Percentiles rank a stretch among this genome's conserved stretches.
These are phyloP conservation scores for Gorsachius goisagi DNA, from an alignment of 2,113 vertebrate genomes.

Conservation along the genomic window DNA sequence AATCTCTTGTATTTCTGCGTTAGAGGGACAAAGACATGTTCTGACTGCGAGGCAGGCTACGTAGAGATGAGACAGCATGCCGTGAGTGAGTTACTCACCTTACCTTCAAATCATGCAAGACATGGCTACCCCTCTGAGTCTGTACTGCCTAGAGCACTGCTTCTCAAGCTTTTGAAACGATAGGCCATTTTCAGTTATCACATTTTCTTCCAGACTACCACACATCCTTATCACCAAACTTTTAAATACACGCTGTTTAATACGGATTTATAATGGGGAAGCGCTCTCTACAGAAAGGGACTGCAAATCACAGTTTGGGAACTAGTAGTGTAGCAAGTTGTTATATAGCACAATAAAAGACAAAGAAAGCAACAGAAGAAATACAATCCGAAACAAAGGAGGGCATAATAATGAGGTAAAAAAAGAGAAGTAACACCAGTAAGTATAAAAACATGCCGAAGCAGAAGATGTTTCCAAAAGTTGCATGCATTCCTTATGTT, in stretches of 20 bases:
- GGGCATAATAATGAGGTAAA: not conserved
- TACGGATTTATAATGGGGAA: not conserved
- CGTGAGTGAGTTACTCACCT: constrained; percentile 18
- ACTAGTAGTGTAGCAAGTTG: not conserved
- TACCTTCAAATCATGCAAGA: constrained; percentile 27
- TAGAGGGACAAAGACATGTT: not conserved
- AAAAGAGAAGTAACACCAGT: not conserved
- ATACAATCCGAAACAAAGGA: not conserved
- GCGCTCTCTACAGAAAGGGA: not conserved
- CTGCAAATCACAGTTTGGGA: not conserved
- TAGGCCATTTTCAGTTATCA: not conserved
- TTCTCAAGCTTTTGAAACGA: not conserved
- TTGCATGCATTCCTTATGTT: constrained; percentile 15
- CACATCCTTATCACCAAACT: not conserved
- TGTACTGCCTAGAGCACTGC: not conserved
- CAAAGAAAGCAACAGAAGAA: constrained; percentile 51
- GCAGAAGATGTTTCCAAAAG: constrained; percentile 4
- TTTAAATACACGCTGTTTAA: not conserved
- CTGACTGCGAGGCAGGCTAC: not conserved
- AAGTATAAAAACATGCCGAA: not conserved
- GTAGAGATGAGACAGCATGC: constrained; percentile 39
- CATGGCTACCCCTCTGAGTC: constrained; percentile 26
- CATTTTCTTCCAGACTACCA: not conserved
- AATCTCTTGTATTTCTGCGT: not conserved
- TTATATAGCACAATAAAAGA: constrained; percentile 23